Evolutionary conservation across 2,888 invertebrate species (phyloP).

Genomic region (Poecilus cupreus): DNA sequence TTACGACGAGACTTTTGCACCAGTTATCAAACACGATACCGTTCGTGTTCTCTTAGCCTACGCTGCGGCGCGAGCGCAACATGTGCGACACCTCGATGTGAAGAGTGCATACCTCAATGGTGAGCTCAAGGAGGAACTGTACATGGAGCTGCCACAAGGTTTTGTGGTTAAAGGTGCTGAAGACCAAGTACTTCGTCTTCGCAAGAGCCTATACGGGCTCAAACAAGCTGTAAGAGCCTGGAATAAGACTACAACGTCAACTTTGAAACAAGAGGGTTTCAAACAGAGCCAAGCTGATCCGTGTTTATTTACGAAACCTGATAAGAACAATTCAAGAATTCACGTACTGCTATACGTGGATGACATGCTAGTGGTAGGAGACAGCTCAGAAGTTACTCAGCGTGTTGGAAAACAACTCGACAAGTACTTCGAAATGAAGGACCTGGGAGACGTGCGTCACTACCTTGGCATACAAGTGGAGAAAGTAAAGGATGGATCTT

Average conservation of each 20-base stretch:
- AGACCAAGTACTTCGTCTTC: background rate
- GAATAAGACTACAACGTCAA: background rate
- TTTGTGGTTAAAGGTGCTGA: background rate
- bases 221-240: background rate
- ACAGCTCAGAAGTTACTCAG: background rate
- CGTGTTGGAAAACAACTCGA: background rate
- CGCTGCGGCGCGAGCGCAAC: background rate
- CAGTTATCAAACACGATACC: background rate
- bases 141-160: slow-evolving; percentile 7
- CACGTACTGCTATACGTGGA: too few species aligned
- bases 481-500: too few species aligned
- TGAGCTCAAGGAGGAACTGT: slow-evolving; percentile 59
- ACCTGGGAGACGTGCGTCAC: too few species aligned
- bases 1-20: background rate
- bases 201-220: background rate
- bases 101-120: background rate
- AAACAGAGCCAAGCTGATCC: background rate
- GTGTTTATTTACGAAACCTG: background rate
- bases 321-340: too few species aligned
- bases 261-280: background rate
- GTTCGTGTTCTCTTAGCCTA: too few species aligned
- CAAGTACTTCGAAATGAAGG: background rate
- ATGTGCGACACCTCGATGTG: background rate
- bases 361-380: slow-evolving; percentile 13
- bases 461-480: background rate